phyloP scores from a whole-genome alignment of 2,888 invertebrate species.

The Zaprionus obscuricornis region DNA sequence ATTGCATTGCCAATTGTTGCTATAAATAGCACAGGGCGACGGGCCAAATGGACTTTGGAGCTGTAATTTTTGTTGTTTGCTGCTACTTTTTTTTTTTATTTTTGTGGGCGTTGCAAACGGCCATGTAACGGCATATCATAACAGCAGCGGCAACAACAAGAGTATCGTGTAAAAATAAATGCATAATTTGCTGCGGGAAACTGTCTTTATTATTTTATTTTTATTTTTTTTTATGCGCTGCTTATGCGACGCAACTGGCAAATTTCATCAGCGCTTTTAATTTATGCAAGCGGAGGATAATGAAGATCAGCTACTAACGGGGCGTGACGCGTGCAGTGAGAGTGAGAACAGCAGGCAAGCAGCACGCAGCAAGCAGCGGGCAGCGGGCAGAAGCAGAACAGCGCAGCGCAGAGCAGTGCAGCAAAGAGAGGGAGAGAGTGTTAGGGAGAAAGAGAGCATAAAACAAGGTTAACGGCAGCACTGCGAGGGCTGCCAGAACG shows the following conservation, averaged over 20 bases:
- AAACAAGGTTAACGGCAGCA: conserved; percentile 56
- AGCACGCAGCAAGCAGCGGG: conserved; percentile 4
- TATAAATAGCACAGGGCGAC: conserved; percentile 37
- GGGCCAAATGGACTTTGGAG: conserved; percentile 59
- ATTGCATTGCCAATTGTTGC: conserved; percentile 1
- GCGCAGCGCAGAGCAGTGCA: conserved; percentile 6
- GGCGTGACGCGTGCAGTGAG: conserved; percentile 23
- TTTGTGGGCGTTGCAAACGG: conserved; percentile 55
- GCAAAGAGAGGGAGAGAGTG: not conserved
- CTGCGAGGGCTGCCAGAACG: conserved; percentile 34
- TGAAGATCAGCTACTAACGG: conserved; percentile 22
- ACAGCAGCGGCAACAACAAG: conserved; percentile 18
- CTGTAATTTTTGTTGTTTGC: conserved; percentile 8
- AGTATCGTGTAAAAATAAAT: conserved; percentile 55
- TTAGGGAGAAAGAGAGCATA: conserved; percentile 10
- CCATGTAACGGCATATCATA: conserved; percentile 42
- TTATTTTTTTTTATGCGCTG: conserved; percentile 14
- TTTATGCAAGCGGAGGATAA: conserved; percentile 54
- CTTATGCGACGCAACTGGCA: conserved; percentile 64
- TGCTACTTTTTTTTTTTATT: not conserved
- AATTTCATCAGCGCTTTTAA: conserved; percentile 78
- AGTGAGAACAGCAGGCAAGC: no score
- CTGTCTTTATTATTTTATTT: conserved; percentile 28
- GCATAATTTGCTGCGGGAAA: conserved; percentile 48
- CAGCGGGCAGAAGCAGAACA: no score